Percentiles rank a stretch among this genome's conserved stretches.
phyloP scores from a whole-genome alignment of 1,140 invertebrate species.

The Scaptomyza pallida region DNA sequence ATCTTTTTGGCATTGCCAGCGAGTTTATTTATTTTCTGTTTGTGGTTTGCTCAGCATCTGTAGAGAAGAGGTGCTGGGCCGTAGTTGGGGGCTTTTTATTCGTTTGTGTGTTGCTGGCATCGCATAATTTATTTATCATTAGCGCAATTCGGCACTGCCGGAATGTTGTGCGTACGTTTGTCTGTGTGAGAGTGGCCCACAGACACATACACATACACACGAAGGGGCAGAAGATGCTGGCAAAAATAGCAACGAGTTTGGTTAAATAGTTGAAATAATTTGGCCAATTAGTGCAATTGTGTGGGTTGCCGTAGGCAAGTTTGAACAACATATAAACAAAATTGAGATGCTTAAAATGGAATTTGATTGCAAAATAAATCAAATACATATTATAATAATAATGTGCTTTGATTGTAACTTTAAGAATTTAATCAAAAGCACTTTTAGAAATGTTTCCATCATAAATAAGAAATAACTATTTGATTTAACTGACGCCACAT shows the following conservation, averaged over 20 bases:
- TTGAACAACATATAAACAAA: too few relatives aligned
- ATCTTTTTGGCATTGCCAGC: conserved; percentile 65
- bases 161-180: conserved; percentile 41
- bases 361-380: not conserved
- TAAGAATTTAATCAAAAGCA: not conserved
- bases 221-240: conserved; percentile 28
- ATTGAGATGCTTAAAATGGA: not conserved
- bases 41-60: conserved; percentile 52
- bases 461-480: not conserved
- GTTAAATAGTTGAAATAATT: conserved; percentile 79
- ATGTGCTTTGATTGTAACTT: not conserved
- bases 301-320: conserved; percentile 6
- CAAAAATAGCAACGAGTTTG: conserved; percentile 50
- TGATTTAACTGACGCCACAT: not conserved
- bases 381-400: too few relatives aligned
- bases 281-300: conserved; percentile 60
- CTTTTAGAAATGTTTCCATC: not conserved
- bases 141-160: conserved; percentile 71
- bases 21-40: conserved; percentile 79
- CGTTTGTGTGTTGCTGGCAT: conserved; percentile 68
- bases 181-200: not conserved
- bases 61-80: not conserved
- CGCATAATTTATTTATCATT: conserved; percentile 81
- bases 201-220: too few relatives aligned
- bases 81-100: not conserved